phyloP scores from a whole-genome alignment of 2,113 vertebrate genomes.

The Laticauda laticaudata region DNA sequence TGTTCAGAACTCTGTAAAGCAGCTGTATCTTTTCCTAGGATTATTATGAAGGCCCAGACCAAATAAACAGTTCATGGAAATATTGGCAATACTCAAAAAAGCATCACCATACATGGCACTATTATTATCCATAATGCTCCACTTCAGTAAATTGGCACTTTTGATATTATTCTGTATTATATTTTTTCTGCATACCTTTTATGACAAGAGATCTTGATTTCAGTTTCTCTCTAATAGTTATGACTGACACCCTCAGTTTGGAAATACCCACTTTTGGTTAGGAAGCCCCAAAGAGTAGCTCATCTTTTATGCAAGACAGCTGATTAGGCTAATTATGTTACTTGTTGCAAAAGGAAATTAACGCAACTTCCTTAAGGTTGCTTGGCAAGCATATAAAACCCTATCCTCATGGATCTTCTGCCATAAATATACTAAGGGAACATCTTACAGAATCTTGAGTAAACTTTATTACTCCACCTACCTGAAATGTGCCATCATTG shows the following conservation, averaged over 20 bases:
- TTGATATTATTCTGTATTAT: neutral
- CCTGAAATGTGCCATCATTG: constrained; percentile 97
- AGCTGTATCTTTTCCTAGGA: neutral
- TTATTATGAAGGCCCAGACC: neutral
- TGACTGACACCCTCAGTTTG: neutral
- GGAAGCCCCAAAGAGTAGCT: neutral
- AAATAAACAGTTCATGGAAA: neutral
- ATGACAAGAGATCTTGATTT: neutral
- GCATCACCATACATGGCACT: neutral
- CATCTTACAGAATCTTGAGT: neutral
- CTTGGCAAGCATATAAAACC: neutral
- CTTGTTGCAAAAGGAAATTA: neutral
- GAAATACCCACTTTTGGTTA: neutral
- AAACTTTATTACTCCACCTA: constrained; percentile 52
- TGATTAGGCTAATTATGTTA: neutral
- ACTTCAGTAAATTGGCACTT: neutral
- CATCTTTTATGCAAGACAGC: neutral
- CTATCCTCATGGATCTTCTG: neutral
- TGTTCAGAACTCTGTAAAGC: neutral
- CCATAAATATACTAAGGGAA: neutral
- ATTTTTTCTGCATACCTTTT: neutral
- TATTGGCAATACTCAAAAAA: neutral
- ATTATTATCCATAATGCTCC: neutral
- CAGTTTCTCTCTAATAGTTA: neutral
- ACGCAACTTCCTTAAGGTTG: neutral